Conservation (phyloP, 2,113 vertebrate genomes). For the Lagopus muta region DNA sequence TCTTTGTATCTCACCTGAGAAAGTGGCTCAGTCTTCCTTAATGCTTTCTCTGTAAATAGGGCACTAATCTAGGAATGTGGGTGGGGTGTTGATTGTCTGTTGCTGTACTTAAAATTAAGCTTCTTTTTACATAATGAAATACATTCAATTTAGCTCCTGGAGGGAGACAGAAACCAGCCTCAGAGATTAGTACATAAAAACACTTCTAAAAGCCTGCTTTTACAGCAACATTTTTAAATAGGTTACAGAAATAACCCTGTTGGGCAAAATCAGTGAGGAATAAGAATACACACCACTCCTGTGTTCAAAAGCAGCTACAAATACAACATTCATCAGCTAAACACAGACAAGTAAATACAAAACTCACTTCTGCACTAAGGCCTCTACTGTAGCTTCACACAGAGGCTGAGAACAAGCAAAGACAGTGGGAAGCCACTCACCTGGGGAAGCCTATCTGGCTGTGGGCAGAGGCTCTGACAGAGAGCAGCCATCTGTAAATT, state of each 20-base stretch:
- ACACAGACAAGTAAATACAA: not conserved
- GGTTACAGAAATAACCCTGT: not conserved
- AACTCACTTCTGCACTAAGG: not conserved
- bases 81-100: not conserved
- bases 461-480: not conserved
- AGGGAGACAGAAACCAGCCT: not conserved
- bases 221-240: not conserved
- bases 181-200: not conserved
- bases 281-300: not conserved
- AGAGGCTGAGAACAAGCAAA: accelerated
- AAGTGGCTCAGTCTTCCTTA: not conserved
- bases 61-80: not conserved
- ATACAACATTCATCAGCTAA: accelerated
- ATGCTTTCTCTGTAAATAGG: not conserved
- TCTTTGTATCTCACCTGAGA: not conserved
- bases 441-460: not conserved
- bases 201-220: not conserved
- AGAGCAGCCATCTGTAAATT: not conserved
- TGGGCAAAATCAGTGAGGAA: not conserved
- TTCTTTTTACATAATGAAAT: constrained; percentile 34
- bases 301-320: not conserved
- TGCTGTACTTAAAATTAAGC: constrained; percentile 31
- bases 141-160: not conserved
- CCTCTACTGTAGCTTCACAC: accelerated
- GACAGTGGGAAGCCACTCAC: accelerated